Conservation (phyloP, 2,888 invertebrate species). For the Tipula vernalis region DNA sequence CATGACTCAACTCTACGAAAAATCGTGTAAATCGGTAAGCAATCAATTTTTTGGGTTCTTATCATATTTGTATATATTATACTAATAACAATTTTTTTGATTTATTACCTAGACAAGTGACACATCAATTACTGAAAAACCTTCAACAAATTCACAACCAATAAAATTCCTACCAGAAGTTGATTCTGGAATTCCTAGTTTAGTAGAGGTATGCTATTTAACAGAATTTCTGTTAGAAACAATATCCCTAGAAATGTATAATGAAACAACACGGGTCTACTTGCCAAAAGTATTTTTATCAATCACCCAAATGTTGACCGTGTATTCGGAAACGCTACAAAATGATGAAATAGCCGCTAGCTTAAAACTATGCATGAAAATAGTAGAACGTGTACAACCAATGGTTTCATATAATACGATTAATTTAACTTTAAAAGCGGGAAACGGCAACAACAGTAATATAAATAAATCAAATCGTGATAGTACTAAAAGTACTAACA, state of each 20-base stretch:
- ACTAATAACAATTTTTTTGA: not conserved
- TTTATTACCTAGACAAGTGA: not conserved
- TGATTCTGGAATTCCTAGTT: slow-evolving; percentile 47
- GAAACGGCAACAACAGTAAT: not conserved
- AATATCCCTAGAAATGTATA: slow-evolving; percentile 61
- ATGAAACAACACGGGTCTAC: slow-evolving; percentile 64
- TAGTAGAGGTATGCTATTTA: slow-evolving; percentile 57
- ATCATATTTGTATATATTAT: not conserved
- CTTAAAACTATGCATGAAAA: slow-evolving; percentile 56
- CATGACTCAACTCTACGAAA: slow-evolving; percentile 50
- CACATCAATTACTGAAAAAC: not conserved
- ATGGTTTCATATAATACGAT: slow-evolving; percentile 34
- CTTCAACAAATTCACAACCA: not conserved
- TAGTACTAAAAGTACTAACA: slow-evolving; percentile 16
- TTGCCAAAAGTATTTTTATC: slow-evolving; percentile 61
- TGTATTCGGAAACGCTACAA: slow-evolving; percentile 37
- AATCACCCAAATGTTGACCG: slow-evolving; percentile 46
- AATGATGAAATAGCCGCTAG: slow-evolving; percentile 48
- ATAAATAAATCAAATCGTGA: slow-evolving; percentile 16
- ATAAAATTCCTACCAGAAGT: slow-evolving; percentile 38
- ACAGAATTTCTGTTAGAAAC: slow-evolving; percentile 64
- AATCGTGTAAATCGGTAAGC: slow-evolving; percentile 37
- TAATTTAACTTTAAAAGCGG: not conserved
- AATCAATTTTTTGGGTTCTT: not conserved
- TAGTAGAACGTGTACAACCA: slow-evolving; percentile 63